phyloP scores from a whole-genome alignment of 2,888 invertebrate genomes.

The Erannis defoliaria region DNA sequence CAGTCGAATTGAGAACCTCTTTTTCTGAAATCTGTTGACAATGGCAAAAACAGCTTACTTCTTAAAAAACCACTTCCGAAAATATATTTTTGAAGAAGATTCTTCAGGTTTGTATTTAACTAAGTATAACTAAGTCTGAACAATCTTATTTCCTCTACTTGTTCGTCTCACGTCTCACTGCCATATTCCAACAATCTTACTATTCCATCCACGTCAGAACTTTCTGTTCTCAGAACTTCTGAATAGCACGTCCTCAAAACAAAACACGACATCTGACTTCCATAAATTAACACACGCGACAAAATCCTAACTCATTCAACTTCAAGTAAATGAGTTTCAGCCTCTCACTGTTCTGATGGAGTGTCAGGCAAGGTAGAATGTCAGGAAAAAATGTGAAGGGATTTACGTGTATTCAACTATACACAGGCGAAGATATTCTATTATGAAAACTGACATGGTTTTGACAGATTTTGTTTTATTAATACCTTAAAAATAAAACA shows the following conservation, averaged over 20 bases:
- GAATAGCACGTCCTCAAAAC: slow-evolving; percentile 43
- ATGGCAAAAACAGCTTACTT: too few species aligned
- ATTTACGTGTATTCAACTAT: not conserved
- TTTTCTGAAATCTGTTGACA: too few species aligned
- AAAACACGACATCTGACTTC: slow-evolving; percentile 45
- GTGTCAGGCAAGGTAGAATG: slow-evolving; percentile 10
- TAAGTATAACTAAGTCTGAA: not conserved
- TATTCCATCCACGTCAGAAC: slow-evolving; percentile 23
- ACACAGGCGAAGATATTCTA: too few species aligned
- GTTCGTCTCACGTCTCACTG: slow-evolving; percentile 11
- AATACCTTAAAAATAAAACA: too few species aligned
- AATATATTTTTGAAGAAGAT: too few species aligned
- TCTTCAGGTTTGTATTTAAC: not conserved
- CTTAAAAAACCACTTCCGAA: too few species aligned
- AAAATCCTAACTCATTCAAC: slow-evolving; percentile 58
- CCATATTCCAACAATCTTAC: slow-evolving; percentile 18
- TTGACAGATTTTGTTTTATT: too few species aligned
- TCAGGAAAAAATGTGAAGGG: not conserved
- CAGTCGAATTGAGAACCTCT: too few species aligned
- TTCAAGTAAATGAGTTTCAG: slow-evolving; percentile 49
- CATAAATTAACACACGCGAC: slow-evolving; percentile 61
- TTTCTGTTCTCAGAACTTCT: slow-evolving; percentile 16
- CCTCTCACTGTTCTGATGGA: slow-evolving; percentile 15
- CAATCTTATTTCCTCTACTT: slow-evolving; percentile 1
- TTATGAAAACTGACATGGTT: too few species aligned